Evolutionary conservation across 2,888 invertebrate species (phyloP), one percentile per base, ranked within the genome.

Genomic region (Agriopis marginaria): DNA sequence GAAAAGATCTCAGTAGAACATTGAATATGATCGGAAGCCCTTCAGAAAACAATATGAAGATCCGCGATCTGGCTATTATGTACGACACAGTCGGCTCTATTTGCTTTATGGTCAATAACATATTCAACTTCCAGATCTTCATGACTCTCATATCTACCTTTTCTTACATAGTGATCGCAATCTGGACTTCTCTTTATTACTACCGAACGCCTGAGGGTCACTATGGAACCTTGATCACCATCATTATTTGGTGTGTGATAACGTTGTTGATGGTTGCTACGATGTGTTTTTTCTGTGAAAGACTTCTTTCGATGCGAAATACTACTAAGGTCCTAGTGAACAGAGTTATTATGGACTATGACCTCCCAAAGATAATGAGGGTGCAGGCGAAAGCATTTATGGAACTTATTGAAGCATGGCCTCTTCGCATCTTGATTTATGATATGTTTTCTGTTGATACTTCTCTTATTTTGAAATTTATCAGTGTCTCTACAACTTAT

Each of bases 381-480:
- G 75, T 84, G 8, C 88, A 90, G 77, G 88, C 89, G 3, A 91
- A 91, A 75, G 85, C 86, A 5, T 91, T 92, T 63, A 86, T 89
- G 82, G 86, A 89, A 54, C 66, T 90, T 6, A 83, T 89, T n/a
- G 86, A 90, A 47, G 84, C 87, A 0, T 91, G 89, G 89, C 83
- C 88, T 3, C 72, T 89, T 17, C 76, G 78, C 0, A 80, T 89
- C 8, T 82, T 76, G 32, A 78, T 88, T 5, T 92, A 87, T 62
- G 86, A 90, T 66, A 88, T 92, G 87, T 88, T 90, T 72, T 82
- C 86, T 6, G 83, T 92, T 3, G 89, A 92, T 71, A 84, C 91
- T 32, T 88, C 88, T 0, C 74, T 92, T 6, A 86, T 91, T 78
- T 77, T 91, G 10, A 91, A 90, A 62, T 92, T 90, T 68, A 84